Percentiles rank a stretch among this genome's conserved stretches.
Conservation (phyloP, 2,113 vertebrate species). For the Oryzias javanicus region DNA sequence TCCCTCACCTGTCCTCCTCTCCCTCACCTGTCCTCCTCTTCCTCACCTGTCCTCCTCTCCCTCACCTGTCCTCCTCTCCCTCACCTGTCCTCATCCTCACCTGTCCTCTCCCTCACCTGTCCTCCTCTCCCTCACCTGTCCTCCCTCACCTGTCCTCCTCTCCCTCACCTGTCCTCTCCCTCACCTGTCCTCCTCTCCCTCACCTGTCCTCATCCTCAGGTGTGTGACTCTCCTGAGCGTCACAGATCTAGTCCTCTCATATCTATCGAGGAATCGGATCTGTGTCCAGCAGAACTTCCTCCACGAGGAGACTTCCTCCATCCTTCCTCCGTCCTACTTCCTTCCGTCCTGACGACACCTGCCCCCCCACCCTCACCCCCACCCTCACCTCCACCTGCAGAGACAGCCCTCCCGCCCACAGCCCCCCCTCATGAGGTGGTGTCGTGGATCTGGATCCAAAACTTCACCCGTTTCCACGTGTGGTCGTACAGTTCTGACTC, state of each 20-base stretch:
- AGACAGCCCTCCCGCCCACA: not conserved
- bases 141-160: no score
- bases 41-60: no score
- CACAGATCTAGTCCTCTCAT: constrained; percentile 22
- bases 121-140: no score
- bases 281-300: constrained; percentile 13
- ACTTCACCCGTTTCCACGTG: constrained; percentile 1
- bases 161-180: no score
- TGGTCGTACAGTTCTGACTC: not conserved
- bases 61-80: no score
- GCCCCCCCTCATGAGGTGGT: not conserved
- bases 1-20: no score
- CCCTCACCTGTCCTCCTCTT: no score
- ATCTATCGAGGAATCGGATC: constrained; percentile 18
- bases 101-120: no score
- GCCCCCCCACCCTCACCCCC: fast-evolving
- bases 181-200: no score
- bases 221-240: constrained; percentile 48
- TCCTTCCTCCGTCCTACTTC: no score
- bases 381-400: fast-evolving
- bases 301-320: not conserved
- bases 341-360: no score
- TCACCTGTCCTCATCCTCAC: not conserved
- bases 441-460: constrained; percentile 16
- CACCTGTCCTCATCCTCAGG: constrained; percentile 27